Evolutionary conservation across 2,888 invertebrate genomes (phyloP), one percentile per base, ranked within the genome.

Genomic region (Phania funesta): DNA sequence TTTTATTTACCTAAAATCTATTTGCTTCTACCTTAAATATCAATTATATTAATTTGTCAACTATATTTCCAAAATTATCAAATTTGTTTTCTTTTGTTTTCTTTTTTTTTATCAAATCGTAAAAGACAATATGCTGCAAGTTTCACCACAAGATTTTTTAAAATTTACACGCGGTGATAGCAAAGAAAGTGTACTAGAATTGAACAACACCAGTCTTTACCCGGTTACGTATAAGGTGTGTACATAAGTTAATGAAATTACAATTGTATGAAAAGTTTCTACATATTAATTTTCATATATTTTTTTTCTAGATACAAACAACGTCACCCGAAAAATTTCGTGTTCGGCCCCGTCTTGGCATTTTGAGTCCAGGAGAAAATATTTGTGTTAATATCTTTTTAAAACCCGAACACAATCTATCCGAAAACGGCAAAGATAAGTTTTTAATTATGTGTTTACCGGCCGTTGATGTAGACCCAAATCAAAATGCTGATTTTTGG

Each of bases 291-390:
- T 38, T 38, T 38, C 26, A 5, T 5, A 26, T 35, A 35, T 9
- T 35, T 46, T 29, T 8, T 4, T 9, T 24, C 0, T 24, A 98
- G 95, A 95, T 99, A 83, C 96, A 99, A 91, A 99, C 98, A 13
- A 99, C 98, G 3, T 96, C 98, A 0, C 99, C 98, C 0, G 97
- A 98, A 87, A 98, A 98, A 90, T 99, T 97, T 91, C 93, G 97
- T 32, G 99, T 99, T 1, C 93, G 97, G 67, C 98, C 98, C 0
- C 97, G 96, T 86, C 94, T 95, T 6, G 98, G 98, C 0, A 92
- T 94, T 6, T 89, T 98, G 65, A 91, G 92, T 1, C 93, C 95
- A 0, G 94, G 94, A 8, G 93, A 93, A 3, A 92, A 92, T 0
- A 93, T 94, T 44, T 92, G 92, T 0, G 94, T 98, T 0, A 92